Conservation (phyloP, 2,113 vertebrate species). For the Gavialis gangeticus region DNA sequence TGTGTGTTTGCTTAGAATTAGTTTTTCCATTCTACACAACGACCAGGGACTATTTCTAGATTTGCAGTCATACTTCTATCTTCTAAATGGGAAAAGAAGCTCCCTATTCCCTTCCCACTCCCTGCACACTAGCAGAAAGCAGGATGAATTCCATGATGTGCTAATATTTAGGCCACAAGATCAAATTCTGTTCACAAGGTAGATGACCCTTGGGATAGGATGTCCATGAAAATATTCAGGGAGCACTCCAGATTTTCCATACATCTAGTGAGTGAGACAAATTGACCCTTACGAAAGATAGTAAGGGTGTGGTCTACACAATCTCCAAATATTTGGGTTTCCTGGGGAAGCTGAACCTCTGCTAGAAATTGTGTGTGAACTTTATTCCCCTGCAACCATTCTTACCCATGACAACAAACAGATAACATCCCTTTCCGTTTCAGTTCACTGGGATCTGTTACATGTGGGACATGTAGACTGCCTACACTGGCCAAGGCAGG, state of each 20-base stretch:
- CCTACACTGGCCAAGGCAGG: too few relatives aligned
- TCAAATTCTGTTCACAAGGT: not conserved
- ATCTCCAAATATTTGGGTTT: not conserved
- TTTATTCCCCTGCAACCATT: not conserved
- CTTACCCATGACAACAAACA: fast-evolving
- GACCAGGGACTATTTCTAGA: not conserved
- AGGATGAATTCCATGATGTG: not conserved
- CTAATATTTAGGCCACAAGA: fast-evolving
- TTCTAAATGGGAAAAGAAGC: not conserved
- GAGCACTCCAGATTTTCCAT: not conserved
- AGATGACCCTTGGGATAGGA: not conserved
- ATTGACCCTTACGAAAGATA: not conserved
- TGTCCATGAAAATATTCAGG: not conserved
- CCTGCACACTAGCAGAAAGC: fast-evolving
- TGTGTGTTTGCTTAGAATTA: not conserved
- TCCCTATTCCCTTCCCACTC: not conserved
- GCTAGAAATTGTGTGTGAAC: not conserved
- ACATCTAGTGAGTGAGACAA: not conserved
- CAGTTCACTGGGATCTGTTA: not conserved
- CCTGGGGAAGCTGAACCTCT: fast-evolving
- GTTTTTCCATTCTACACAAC: not conserved
- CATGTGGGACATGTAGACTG: not conserved
- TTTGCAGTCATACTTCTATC: not conserved
- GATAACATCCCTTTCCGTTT: not conserved
- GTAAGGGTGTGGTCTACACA: not conserved